Evolutionary conservation across 1,140 invertebrate species (phyloP).

Genomic region (Tetraneura akinire): DNA sequence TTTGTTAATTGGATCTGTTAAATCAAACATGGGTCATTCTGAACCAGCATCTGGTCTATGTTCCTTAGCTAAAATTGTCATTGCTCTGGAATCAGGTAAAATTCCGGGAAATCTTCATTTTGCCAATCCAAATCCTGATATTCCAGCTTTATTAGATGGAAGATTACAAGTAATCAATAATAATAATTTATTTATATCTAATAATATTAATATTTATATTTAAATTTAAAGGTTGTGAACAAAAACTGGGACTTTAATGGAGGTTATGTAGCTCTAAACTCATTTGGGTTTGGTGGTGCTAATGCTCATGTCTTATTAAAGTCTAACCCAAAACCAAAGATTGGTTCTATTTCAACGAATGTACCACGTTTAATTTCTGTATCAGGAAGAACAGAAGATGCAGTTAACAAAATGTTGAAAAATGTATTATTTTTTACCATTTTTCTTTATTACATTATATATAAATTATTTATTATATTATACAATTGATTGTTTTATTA

Average conservation of each 20-base stretch:
- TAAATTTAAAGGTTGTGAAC: conserved; percentile 69
- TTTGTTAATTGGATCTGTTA: conserved; percentile 90
- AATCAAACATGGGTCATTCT: conserved; percentile 97
- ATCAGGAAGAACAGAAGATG: conserved; percentile 83
- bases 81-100: conserved; percentile 83
- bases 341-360: conserved; percentile 61
- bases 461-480: neutral
- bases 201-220: neutral
- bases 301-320: conserved; percentile 89
- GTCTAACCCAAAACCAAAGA: conserved; percentile 74
- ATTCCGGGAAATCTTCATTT: conserved; percentile 93
- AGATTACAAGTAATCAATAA: conserved; percentile 67
- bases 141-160: conserved; percentile 84
- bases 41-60: conserved; percentile 91
- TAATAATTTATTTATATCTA: neutral
- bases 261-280: conserved; percentile 85
- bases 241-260: conserved; percentile 79
- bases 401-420: conserved; percentile 70
- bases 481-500: conserved; percentile 14
- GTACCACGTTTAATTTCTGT: conserved; percentile 74
- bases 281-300: conserved; percentile 96
- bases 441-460: neutral
- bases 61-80: conserved; percentile 84
- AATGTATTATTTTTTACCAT: conserved; percentile 59
- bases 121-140: conserved; percentile 81